phyloP scores from a whole-genome alignment of 2,888 invertebrate species.

The Poecilobothrus nobilitatus region DNA sequence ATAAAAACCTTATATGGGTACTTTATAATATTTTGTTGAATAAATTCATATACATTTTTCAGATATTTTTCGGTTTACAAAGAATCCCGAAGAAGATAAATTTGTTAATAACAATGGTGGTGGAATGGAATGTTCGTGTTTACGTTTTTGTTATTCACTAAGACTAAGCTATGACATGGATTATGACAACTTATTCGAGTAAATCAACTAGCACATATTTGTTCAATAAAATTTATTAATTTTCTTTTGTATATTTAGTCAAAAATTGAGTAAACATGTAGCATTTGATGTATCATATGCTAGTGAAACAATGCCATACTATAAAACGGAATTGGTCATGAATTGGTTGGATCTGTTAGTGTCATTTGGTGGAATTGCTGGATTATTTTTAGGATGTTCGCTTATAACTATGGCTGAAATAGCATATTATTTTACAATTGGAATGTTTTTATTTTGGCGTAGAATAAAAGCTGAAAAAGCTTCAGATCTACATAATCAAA shows the following conservation, averaged over 20 bases:
- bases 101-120: slow-evolving; percentile 31
- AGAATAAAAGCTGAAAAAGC: not conserved
- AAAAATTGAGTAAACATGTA: not conserved
- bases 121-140: slow-evolving; percentile 40
- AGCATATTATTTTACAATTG: slow-evolving; percentile 29
- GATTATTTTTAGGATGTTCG: slow-evolving; percentile 47
- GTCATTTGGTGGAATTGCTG: slow-evolving; percentile 47
- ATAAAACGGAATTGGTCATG: not conserved
- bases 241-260: not conserved
- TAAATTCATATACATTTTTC: not conserved
- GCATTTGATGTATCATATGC: not conserved
- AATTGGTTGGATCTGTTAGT: slow-evolving; percentile 29
- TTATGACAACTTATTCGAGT: not conserved
- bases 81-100: slow-evolving; percentile 31
- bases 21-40: not conserved
- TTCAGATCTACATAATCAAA: not conserved
- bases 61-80: slow-evolving; percentile 34
- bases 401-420: slow-evolving; percentile 45
- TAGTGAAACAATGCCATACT: not conserved
- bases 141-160: slow-evolving; percentile 40
- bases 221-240: not conserved
- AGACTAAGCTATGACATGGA: slow-evolving; percentile 16
- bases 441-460: not conserved
- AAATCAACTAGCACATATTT: not conserved
- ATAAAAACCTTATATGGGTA: not conserved